These are phyloP conservation scores for Morpho deidamia DNA, from an alignment of 2,888 invertebrate species.

Conservation along the genomic window DNA sequence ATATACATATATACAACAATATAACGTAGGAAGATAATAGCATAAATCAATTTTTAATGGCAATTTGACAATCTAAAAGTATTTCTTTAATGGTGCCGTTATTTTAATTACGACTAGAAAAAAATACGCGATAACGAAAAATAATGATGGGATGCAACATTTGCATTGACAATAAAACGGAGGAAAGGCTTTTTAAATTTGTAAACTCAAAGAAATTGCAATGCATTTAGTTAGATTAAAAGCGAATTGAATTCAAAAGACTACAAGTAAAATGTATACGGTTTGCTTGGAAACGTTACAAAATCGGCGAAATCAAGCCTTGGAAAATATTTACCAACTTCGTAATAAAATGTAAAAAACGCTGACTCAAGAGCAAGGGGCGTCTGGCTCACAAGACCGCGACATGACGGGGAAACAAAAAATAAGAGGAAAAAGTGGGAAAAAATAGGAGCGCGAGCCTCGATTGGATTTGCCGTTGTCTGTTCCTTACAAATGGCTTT, in stretches of 20 bases:
- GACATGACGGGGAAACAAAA: conserved; percentile 64
- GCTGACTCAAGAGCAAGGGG: conserved; percentile 74
- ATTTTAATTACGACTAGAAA: too few species aligned
- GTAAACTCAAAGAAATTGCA: conserved; percentile 6
- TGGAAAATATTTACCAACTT: conserved; percentile 72
- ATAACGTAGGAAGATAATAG: too few species aligned
- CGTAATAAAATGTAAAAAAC: conserved; percentile 71
- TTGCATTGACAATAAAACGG: not conserved
- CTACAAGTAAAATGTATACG: conserved; percentile 25
- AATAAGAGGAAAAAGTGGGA: conserved; percentile 46
- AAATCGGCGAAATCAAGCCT: conserved; percentile 56
- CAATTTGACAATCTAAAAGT: too few species aligned
- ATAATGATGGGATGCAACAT: conserved; percentile 1
- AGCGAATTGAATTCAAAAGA: conserved; percentile 16
- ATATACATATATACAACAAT: too few species aligned
- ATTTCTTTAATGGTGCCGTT: too few species aligned
- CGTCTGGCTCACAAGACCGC: conserved; percentile 72
- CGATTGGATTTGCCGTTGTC: conserved; percentile 75
- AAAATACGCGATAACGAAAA: not conserved
- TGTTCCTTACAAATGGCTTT: conserved; percentile 74
- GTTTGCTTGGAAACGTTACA: conserved; percentile 37
- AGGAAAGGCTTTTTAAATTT: not conserved
- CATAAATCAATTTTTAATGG: too few species aligned
- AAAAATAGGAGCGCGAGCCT: conserved; percentile 63
- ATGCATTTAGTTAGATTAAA: conserved; percentile 7